These are phyloP conservation scores for Lochmaea crataegi DNA, from an alignment of 2,888 invertebrate species.

Conservation along the genomic window DNA sequence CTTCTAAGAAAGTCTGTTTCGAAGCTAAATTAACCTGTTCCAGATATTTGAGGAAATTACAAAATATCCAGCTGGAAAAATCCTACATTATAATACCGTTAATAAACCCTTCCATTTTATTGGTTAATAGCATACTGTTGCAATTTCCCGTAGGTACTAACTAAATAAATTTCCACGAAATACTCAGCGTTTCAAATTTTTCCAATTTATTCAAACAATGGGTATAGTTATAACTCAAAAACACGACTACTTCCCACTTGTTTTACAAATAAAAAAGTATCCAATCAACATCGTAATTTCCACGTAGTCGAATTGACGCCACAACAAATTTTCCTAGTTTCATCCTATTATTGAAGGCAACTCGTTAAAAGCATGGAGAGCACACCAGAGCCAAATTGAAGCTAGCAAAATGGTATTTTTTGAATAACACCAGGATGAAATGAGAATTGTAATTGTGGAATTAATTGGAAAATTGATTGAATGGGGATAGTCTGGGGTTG, in stretches of 20 bases:
- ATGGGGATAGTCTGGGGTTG: slow-evolving; percentile 8
- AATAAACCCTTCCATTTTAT: too few species aligned
- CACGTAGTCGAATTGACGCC: not conserved
- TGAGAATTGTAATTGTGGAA: slow-evolving; percentile 4
- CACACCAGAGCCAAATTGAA: not conserved
- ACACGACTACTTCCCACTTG: not conserved
- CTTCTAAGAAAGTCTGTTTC: too few species aligned
- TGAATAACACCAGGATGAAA: slow-evolving; percentile 1
- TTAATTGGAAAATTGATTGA: slow-evolving; percentile 21
- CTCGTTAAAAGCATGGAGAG: not conserved
- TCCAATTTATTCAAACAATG: not conserved
- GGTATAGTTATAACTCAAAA: not conserved
- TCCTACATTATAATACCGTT: too few species aligned
- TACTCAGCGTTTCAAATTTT: not conserved
- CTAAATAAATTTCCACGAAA: too few species aligned
- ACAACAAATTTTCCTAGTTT: not conserved
- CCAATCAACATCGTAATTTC: not conserved
- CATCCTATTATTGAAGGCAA: not conserved
- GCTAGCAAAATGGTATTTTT: not conserved
- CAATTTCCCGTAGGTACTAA: too few species aligned
- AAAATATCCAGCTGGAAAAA: too few species aligned
- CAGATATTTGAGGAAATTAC: too few species aligned
- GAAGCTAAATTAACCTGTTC: too few species aligned
- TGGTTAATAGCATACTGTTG: too few species aligned
- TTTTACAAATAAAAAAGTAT: not conserved